A percentile compares a stretch with the other conserved stretches of the same genome.
Conservation (phyloP, 1,140 invertebrate genomes). For the Heterodera carotae region DNA sequence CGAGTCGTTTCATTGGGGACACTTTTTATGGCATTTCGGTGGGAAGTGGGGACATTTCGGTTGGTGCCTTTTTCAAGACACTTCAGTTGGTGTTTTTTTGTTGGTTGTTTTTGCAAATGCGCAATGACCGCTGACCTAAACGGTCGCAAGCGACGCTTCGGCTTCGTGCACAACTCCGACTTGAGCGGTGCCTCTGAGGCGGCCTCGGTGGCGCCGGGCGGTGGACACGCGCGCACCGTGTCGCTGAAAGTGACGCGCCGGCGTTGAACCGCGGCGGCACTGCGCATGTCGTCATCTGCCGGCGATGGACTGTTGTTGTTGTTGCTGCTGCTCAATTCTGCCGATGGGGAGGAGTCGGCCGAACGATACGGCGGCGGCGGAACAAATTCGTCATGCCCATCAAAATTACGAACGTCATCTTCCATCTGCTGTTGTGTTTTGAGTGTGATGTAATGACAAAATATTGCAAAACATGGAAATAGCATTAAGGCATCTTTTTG, state of each 20-base stretch:
- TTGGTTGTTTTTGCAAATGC: too few relatives aligned
- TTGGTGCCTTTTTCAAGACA: too few relatives aligned
- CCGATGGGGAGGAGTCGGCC: neutral
- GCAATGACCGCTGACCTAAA: neutral
- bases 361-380: neutral
- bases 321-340: neutral
- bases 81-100: too few relatives aligned
- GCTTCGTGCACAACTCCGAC: slow-evolving; percentile 45
- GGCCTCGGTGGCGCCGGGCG: slow-evolving; percentile 52
- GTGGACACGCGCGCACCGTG: slow-evolving; percentile 61
- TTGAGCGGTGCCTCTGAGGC: slow-evolving; percentile 59
- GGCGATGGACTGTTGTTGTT: slow-evolving; percentile 7
- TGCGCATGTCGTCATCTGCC: neutral
- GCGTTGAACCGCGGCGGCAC: slow-evolving; percentile 14
- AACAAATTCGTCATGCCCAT: neutral
- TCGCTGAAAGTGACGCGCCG: slow-evolving; percentile 61
- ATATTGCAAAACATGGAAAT: too few relatives aligned
- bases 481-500: too few relatives aligned
- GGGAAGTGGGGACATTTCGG: too few relatives aligned
- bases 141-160: neutral
- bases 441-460: neutral
- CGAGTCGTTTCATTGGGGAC: too few relatives aligned
- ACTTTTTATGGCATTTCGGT: too few relatives aligned
- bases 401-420: neutral
- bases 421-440: too few relatives aligned